Evolutionary conservation across 2,113 vertebrate genomes (phyloP).

Genomic region (Jacana jacana): DNA sequence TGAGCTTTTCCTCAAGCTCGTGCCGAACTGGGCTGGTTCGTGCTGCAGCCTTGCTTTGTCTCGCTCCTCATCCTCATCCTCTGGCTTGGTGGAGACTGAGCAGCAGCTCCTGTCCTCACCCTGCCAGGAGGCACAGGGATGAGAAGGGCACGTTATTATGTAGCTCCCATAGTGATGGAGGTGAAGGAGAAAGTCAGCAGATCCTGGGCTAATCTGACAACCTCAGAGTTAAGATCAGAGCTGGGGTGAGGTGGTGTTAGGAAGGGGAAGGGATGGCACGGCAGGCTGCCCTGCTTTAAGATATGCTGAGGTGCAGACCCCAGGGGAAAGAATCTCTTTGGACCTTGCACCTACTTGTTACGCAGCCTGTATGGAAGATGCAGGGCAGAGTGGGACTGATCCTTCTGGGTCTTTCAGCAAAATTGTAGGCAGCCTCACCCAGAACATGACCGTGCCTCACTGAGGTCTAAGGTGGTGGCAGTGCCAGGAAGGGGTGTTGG

Average conservation of each 20-base stretch:
- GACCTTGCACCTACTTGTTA: background rate
- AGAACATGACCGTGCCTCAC: background rate
- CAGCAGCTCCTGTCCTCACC: background rate
- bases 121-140: background rate
- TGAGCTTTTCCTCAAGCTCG: background rate
- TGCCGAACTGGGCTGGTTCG: background rate
- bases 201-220: background rate
- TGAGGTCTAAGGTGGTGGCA: background rate
- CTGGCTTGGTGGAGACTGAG: rapidly evolving
- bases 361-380: background rate
- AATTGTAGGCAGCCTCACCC: background rate
- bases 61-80: background rate
- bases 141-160: background rate
- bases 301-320: background rate
- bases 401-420: background rate
- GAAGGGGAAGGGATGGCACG: background rate
- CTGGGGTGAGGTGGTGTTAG: background rate
- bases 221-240: background rate
- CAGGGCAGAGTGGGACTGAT: background rate
- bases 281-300: background rate
- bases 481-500: background rate
- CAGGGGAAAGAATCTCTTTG: background rate
- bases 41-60: background rate
- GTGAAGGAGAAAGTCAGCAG: background rate
- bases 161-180: background rate